phyloP scores from a whole-genome alignment of 2,797 vertebrate genomes.

The Thunnus albacares region DNA sequence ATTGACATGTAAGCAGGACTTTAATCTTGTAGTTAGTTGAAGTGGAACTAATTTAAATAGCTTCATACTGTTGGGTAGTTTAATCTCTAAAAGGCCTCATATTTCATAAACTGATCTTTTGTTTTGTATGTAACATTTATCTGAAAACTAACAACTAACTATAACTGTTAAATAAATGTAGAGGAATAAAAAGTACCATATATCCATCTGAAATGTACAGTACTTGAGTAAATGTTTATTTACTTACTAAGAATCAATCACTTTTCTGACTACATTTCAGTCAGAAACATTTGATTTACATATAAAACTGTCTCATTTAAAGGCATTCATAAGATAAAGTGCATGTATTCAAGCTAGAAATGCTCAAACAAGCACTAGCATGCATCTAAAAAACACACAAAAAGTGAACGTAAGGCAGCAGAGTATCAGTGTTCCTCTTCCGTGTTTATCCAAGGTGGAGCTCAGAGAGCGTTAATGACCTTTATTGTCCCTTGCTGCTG shows the following conservation, averaged over 20 bases:
- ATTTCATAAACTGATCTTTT: no score
- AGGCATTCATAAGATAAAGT: background rate
- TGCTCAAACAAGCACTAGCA: background rate
- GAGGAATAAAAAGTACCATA: no score
- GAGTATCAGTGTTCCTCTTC: slow-evolving; percentile 21
- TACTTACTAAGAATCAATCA: background rate
- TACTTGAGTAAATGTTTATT: background rate
- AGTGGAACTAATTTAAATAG: no score
- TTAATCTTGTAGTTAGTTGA: no score
- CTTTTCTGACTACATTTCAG: background rate
- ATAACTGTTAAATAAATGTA: background rate
- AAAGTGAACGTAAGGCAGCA: background rate
- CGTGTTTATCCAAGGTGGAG: slow-evolving; percentile 76
- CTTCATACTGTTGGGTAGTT: no score
- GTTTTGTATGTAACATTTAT: background rate
- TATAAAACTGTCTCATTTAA: background rate
- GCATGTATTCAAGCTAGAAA: slow-evolving; percentile 2
- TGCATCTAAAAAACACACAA: background rate
- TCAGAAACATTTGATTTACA: background rate
- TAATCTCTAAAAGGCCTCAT: no score
- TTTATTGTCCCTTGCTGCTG: slow-evolving; percentile 74
- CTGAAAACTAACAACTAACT: background rate
- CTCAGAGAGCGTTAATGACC: slow-evolving; percentile 66
- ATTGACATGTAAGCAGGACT: no score
- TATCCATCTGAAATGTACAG: background rate